phyloP scores from a whole-genome alignment of 2,113 vertebrate species.

The Arothron firmamentum region DNA sequence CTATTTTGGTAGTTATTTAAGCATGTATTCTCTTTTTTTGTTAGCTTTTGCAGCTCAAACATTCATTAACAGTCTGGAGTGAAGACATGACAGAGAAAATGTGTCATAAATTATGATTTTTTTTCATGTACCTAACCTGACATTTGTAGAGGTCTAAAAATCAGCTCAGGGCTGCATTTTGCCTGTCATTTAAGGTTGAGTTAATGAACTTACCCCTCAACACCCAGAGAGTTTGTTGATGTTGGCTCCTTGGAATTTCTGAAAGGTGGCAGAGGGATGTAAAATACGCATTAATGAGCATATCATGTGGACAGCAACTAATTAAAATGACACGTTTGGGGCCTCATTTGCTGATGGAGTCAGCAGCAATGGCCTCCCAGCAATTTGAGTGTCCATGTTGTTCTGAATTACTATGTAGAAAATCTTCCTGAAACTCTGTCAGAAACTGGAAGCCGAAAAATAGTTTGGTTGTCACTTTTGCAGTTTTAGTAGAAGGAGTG shows the following conservation, averaged over 20 bases:
- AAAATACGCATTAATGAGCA: constrained; percentile 56
- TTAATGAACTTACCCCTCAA: constrained; percentile 52
- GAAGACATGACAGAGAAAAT: not conserved
- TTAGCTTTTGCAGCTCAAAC: too few species aligned
- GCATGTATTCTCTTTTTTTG: too few species aligned
- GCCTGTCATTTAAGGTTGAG: constrained; percentile 30
- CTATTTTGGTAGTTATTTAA: too few species aligned
- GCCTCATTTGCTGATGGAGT: constrained; percentile 41
- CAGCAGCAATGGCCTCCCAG: constrained; percentile 21
- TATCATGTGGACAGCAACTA: constrained; percentile 37
- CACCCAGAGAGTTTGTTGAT: constrained; percentile 39
- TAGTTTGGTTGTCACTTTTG: constrained; percentile 16
- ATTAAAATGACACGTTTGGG: constrained; percentile 51
- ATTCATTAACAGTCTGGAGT: too few species aligned
- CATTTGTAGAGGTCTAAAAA: constrained; percentile 9
- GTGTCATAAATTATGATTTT: not conserved
- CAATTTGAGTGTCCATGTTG: constrained; percentile 4
- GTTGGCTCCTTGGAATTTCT: constrained; percentile 39
- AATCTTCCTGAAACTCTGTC: constrained; percentile 4
- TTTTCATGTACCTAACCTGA: not conserved
- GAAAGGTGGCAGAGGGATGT: constrained; percentile 14
- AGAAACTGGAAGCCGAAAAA: constrained; percentile 6
- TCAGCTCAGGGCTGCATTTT: constrained; percentile 13
- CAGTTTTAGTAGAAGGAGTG: constrained; percentile 3
- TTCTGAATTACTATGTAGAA: constrained; percentile 24